Percentiles rank a stretch among this genome's conserved stretches.
phyloP scores from a whole-genome alignment of 1,140 invertebrate genomes.

The Leptonema lineaticorne region DNA sequence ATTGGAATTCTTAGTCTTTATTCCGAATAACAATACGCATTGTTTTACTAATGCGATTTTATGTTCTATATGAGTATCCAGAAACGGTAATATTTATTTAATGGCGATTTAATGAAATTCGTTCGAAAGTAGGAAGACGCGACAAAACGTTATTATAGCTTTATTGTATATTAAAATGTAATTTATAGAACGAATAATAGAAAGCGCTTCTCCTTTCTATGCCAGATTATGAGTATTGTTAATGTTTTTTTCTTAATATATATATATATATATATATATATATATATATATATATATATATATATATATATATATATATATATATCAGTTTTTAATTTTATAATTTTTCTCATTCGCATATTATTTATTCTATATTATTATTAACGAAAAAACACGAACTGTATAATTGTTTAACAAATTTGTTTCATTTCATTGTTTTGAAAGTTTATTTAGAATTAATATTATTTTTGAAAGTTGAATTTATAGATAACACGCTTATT shows the following conservation, averaged over 20 bases:
- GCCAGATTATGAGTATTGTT: too few relatives aligned
- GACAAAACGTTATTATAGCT: not conserved
- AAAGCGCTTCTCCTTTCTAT: too few relatives aligned
- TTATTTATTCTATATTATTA: too few relatives aligned
- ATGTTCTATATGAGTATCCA: not conserved
- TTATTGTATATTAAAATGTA: not conserved
- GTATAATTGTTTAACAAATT: too few relatives aligned
- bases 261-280: not conserved
- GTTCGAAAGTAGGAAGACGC: not conserved
- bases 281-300: not conserved
- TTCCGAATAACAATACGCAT: not conserved
- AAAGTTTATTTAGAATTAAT: too few relatives aligned
- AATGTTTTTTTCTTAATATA: not conserved
- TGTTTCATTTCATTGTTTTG: too few relatives aligned
- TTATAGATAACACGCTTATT: too few relatives aligned
- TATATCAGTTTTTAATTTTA: not conserved
- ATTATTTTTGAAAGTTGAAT: too few relatives aligned
- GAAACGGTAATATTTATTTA: conserved; percentile 1
- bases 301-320: not conserved
- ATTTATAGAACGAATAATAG: too few relatives aligned
- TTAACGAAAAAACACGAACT: too few relatives aligned
- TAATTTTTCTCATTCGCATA: not conserved
- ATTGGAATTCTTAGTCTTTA: not conserved
- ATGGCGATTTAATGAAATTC: not conserved
- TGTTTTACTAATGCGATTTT: not conserved